Conservation (phyloP, 2,113 vertebrate genomes). For the Oophaga pumilio region DNA sequence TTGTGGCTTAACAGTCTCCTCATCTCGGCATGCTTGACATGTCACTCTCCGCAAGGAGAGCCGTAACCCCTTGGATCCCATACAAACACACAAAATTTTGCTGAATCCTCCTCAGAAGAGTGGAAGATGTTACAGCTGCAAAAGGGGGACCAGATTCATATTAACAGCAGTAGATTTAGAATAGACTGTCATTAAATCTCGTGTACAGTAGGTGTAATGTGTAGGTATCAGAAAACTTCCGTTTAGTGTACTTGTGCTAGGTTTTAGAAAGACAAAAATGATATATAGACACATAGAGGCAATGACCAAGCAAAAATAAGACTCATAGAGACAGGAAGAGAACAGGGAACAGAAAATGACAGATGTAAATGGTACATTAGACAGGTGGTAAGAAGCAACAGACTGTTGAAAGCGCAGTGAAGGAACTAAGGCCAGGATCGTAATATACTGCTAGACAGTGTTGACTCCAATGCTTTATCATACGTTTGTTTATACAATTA, state of each 20-base stretch:
- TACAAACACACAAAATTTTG: no score
- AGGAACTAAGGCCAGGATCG: background rate
- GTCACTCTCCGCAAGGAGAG: no score
- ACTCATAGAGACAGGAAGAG: background rate
- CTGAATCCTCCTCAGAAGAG: no score
- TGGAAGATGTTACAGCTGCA: no score
- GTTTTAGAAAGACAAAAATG: background rate
- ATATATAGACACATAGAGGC: background rate
- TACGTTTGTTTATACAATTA: background rate
- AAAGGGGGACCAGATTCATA: no score
- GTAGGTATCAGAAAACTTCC: no score
- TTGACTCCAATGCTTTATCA: background rate
- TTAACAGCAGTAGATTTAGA: no score
- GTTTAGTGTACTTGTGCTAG: background rate
- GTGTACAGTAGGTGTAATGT: no score
- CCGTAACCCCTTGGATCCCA: no score
- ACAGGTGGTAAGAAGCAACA: conserved; percentile 1
- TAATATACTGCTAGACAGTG: background rate
- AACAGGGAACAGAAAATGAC: background rate
- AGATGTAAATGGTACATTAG: background rate
- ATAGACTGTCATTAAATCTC: no score
- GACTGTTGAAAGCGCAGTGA: background rate
- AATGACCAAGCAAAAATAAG: background rate
- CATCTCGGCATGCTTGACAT: no score
- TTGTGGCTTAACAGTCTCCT: no score